These are phyloP conservation scores for Apolygus lucorum DNA, from an alignment of 1,140 invertebrate genomes.

Conservation along the genomic window DNA sequence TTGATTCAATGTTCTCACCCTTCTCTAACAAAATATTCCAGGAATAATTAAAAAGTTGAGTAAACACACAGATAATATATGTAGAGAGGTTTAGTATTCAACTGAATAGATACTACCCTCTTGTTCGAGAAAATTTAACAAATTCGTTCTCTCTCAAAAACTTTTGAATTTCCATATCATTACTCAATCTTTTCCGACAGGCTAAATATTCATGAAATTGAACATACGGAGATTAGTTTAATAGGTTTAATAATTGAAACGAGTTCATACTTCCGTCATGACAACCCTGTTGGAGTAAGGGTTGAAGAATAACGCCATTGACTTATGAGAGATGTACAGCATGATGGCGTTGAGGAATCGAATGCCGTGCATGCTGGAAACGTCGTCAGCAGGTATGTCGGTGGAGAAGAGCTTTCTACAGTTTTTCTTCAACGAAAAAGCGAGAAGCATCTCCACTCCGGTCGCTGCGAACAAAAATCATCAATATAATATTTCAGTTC, in stretches of 20 bases:
- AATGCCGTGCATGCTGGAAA: constrained; percentile 56
- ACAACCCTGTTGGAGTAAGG: constrained; percentile 58
- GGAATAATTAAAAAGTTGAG: too few relatives aligned
- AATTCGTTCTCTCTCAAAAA: too few relatives aligned
- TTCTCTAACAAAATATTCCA: not conserved
- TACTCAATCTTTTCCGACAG: too few relatives aligned
- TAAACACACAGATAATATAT: not conserved
- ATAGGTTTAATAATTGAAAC: too few relatives aligned
- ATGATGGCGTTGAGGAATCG: constrained; percentile 57
- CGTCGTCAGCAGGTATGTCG: constrained; percentile 46
- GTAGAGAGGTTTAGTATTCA: not conserved
- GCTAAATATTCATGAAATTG: too few relatives aligned
- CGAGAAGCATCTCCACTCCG: constrained; percentile 42
- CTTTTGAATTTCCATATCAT: too few relatives aligned
- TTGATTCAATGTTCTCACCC: not conserved
- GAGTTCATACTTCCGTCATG: constrained; percentile 51
- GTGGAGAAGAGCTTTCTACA: constrained; percentile 46
- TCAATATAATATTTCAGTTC: too few relatives aligned
- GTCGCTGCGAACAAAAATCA: not conserved
- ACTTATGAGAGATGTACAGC: constrained; percentile 58
- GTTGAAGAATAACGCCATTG: constrained; percentile 60
- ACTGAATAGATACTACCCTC: too few relatives aligned
- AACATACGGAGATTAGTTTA: too few relatives aligned
- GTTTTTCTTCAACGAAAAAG: constrained; percentile 57
- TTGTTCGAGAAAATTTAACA: too few relatives aligned